phyloP scores from a whole-genome alignment of 2,888 invertebrate genomes.

The Esperia sulphurella region DNA sequence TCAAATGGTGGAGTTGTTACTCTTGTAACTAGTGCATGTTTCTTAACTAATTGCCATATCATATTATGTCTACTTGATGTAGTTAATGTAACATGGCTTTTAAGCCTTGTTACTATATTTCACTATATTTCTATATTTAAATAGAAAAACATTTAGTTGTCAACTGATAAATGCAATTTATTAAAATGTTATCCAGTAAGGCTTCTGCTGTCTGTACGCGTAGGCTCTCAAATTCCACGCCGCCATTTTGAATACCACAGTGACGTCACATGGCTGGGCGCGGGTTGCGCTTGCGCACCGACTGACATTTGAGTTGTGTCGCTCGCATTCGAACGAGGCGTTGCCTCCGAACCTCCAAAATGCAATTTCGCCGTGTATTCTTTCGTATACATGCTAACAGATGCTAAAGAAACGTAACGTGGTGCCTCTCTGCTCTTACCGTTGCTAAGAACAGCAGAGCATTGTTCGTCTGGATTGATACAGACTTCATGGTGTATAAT shows the following conservation, averaged over 20 bases:
- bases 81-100: no score
- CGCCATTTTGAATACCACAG: slow-evolving; percentile 76
- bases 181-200: slow-evolving; percentile 2
- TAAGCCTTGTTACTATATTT: no score
- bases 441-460: slow-evolving; percentile 68
- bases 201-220: slow-evolving; percentile 17
- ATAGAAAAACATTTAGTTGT: no score
- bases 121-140: no score
- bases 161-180: no score
- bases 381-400: slow-evolving; percentile 53
- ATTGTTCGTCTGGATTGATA: slow-evolving; percentile 25
- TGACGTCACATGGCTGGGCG: slow-evolving; percentile 76
- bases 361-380: slow-evolving; percentile 63
- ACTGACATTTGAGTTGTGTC: slow-evolving; percentile 52
- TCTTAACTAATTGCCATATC: no score
- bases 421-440: slow-evolving; percentile 70
- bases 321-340: slow-evolving; percentile 67
- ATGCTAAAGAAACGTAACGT: slow-evolving; percentile 45
- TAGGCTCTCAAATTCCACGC: slow-evolving; percentile 74
- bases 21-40: no score
- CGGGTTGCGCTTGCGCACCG: slow-evolving; percentile 60
- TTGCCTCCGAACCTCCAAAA: slow-evolving; percentile 63
- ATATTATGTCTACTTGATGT: no score
- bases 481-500: slow-evolving; percentile 36
- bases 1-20: no score